phyloP scores from a whole-genome alignment of 2,113 vertebrate genomes.

The Vombatus ursinus region DNA sequence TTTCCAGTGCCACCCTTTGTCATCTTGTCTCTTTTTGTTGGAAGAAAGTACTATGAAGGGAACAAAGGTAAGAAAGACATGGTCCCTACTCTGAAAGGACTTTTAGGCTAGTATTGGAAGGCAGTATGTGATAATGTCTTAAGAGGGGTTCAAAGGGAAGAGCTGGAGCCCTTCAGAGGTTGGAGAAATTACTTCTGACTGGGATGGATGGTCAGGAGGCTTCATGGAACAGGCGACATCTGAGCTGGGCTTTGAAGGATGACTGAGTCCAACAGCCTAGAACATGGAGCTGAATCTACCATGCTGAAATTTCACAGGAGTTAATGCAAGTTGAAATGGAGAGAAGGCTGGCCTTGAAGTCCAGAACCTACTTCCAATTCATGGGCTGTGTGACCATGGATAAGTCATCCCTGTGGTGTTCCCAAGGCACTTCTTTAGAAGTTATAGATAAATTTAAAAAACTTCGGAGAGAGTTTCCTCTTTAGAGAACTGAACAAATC shows the following conservation, averaged over 20 bases:
- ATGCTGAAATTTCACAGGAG: neutral
- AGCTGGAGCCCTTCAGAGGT: neutral
- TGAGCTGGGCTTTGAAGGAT: neutral
- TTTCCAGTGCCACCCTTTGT: neutral
- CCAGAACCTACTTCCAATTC: neutral
- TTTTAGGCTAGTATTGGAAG: neutral
- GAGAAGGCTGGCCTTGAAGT: neutral
- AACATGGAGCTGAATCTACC: neutral
- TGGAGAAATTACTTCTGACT: neutral
- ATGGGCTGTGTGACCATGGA: neutral
- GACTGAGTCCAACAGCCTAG: neutral
- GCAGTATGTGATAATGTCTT: neutral
- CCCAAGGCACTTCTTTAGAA: neutral
- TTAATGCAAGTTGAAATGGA: neutral
- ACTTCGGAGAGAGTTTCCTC: neutral
- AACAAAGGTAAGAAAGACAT: neutral
- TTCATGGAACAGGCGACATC: neutral
- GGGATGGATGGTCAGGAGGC: neutral
- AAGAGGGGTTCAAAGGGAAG: neutral
- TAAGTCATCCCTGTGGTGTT: neutral
- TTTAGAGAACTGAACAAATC: neutral
- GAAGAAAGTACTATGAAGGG: neutral
- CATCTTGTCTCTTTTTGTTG: neutral
- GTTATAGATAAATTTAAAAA: neutral
- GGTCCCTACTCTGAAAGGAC: neutral